A percentile compares a stretch with the other conserved stretches of the same genome.
phyloP scores from a whole-genome alignment of 2,113 vertebrate species.

The Cyphomyrus plagiostoma region DNA sequence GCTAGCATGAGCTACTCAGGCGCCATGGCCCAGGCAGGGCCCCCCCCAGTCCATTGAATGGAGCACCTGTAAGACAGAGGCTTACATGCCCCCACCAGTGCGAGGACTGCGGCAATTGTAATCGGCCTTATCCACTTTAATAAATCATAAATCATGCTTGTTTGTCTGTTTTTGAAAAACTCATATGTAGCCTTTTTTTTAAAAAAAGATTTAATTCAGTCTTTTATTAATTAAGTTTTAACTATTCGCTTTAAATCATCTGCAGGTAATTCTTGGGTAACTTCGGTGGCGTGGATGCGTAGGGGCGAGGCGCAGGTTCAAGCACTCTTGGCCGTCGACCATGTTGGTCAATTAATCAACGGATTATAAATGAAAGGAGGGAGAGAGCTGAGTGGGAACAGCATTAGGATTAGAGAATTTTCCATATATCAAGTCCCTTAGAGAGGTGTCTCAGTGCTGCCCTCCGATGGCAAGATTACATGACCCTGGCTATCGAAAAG shows the following conservation, averaged over 20 bases:
- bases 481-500: constrained; percentile 50
- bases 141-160: background rate
- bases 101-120: constrained; percentile 45
- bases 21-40: background rate
- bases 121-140: constrained; percentile 40
- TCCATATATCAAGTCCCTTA: background rate
- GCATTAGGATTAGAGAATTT: background rate
- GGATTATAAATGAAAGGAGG: background rate
- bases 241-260: background rate
- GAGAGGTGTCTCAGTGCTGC: background rate
- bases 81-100: constrained; percentile 43
- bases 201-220: background rate
- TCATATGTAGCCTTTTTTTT: background rate
- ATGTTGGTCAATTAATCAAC: background rate
- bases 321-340: background rate
- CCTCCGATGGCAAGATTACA: constrained; percentile 44
- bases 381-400: background rate
- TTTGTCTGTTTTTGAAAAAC: background rate
- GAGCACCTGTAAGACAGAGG: constrained; percentile 40
- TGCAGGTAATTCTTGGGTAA: background rate
- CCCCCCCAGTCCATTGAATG: constrained; percentile 26
- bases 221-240: background rate
- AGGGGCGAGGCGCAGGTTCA: background rate
- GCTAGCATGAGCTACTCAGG: background rate
- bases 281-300: background rate